These are phyloP conservation scores for Micromys minutus DNA, from an alignment of 2,113 vertebrate species.

Conservation along the genomic window DNA sequence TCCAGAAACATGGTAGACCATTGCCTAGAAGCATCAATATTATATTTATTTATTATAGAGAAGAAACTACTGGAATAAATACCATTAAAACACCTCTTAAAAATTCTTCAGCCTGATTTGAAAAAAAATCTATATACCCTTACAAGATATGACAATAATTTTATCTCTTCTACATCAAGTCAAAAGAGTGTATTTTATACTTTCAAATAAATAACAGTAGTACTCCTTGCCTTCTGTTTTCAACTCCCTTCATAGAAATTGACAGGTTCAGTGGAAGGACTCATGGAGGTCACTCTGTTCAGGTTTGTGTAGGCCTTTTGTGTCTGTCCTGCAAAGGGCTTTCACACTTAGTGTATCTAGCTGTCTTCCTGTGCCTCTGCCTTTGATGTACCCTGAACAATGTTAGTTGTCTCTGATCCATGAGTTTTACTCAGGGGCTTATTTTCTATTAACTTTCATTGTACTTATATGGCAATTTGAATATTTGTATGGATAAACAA, in stretches of 20 bases:
- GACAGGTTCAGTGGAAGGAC: conserved; percentile 40
- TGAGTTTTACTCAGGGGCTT: neutral
- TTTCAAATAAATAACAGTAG: neutral
- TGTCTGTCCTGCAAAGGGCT: neutral
- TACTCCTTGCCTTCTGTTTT: neutral
- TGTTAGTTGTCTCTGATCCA: neutral
- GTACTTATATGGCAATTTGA: neutral
- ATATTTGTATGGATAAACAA: neutral
- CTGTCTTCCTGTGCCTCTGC: neutral
- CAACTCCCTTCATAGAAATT: conserved; percentile 28
- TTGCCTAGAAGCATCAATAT: neutral
- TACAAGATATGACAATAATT: neutral
- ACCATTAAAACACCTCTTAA: neutral
- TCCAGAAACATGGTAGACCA: conserved; percentile 11
- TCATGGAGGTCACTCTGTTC: neutral
- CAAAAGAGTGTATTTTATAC: conserved; percentile 30
- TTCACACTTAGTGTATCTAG: neutral
- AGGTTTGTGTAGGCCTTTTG: neutral
- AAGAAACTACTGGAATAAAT: neutral
- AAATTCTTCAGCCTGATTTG: neutral
- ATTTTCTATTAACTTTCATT: neutral
- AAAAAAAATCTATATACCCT: conserved; percentile 31
- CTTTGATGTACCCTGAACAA: neutral
- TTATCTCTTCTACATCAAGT: conserved; percentile 28
- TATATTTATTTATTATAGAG: neutral